These are phyloP conservation scores for Onchidella celtica DNA, from an alignment of 2,888 invertebrate genomes.

Conservation along the genomic window DNA sequence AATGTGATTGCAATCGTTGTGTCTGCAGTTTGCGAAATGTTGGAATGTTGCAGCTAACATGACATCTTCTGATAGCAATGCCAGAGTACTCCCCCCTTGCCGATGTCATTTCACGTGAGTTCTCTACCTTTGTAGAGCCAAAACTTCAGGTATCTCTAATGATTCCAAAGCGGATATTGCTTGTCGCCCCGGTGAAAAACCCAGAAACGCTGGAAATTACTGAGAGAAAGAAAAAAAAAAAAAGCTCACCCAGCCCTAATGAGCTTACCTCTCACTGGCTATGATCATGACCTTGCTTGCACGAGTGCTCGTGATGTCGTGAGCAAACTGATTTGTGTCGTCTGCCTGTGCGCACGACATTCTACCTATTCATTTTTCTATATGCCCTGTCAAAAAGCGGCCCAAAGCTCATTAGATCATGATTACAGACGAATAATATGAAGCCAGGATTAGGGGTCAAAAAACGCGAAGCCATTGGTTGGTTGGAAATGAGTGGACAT, in stretches of 20 bases:
- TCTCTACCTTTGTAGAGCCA: background rate
- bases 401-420: constrained; percentile 27
- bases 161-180: background rate
- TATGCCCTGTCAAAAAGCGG: constrained; percentile 11
- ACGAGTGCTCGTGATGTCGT: background rate
- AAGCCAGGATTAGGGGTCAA: background rate
- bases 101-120: background rate
- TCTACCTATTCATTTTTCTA: background rate
- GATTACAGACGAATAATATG: constrained; percentile 16
- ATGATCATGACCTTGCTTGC: constrained; percentile 33
- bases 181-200: background rate
- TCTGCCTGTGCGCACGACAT: constrained; percentile 24
- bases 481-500: background rate
- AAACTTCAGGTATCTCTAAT: too few species aligned
- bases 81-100: too few species aligned
- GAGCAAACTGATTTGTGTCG: constrained; percentile 27
- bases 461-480: background rate
- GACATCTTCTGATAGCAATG: too few species aligned
- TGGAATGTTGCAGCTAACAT: too few species aligned
- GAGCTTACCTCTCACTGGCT: background rate
- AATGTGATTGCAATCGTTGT: too few species aligned
- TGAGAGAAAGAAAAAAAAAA: background rate
- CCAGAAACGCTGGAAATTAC: background rate
- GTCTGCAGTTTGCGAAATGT: too few species aligned
- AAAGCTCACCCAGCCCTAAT: background rate